A percentile compares a stretch with the other conserved stretches of the same genome.
These are phyloP conservation scores for Emydoidea blandingii DNA, from an alignment of 2,797 vertebrate genomes.

Conservation along the genomic window DNA sequence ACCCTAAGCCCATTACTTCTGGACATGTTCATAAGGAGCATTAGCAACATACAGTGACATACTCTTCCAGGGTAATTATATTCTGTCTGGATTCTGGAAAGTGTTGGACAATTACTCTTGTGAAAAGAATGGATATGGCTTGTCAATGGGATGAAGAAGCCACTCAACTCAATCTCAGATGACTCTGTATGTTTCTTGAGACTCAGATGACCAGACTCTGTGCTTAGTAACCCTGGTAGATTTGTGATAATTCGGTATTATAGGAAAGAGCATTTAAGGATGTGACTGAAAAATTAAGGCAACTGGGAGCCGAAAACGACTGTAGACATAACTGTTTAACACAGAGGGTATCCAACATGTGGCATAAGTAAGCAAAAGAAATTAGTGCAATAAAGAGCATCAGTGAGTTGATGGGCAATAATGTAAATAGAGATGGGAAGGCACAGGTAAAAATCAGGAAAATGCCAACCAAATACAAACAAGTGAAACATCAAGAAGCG, in stretches of 20 bases:
- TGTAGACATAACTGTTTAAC: neutral
- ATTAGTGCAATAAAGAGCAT: slow-evolving; percentile 1
- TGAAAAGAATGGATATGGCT: neutral
- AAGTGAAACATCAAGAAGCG: neutral
- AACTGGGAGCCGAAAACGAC: slow-evolving; percentile 24
- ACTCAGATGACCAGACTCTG: neutral
- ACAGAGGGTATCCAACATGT: neutral
- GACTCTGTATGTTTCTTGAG: neutral
- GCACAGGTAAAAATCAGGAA: neutral
- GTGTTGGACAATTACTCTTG: neutral
- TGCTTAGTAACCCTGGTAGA: neutral
- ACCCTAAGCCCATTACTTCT: rapidly evolving
- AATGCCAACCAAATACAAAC: slow-evolving; percentile 17
- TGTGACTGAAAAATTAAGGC: slow-evolving; percentile 9
- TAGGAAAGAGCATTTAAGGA: slow-evolving; percentile 26
- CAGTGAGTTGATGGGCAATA: neutral
- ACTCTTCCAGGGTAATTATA: neutral
- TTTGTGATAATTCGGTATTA: neutral
- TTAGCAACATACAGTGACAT: neutral
- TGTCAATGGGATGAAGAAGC: neutral
- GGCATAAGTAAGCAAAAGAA: slow-evolving; percentile 11
- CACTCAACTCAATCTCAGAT: neutral
- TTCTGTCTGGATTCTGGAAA: neutral
- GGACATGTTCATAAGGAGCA: neutral
- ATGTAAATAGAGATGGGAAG: neutral